Conservation (phyloP, 2,888 invertebrate genomes). For the Ashinkailepas kermadecensis region DNA sequence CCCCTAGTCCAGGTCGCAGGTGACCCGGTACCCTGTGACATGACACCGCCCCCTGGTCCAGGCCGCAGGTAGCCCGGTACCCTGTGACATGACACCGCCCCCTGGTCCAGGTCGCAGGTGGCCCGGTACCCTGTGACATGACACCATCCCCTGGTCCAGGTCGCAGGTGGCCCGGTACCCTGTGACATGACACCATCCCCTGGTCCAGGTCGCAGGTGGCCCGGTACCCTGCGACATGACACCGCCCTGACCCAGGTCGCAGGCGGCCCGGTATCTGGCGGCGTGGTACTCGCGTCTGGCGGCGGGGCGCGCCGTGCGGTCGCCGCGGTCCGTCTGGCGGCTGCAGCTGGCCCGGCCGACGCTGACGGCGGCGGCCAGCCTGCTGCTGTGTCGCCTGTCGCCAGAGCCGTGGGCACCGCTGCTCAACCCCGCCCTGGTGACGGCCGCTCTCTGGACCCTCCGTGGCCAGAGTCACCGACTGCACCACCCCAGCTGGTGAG, state of each 20-base stretch:
- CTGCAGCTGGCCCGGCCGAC: neutral
- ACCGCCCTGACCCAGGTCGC: too few relatives aligned
- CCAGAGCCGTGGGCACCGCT: neutral
- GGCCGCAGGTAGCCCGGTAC: too few relatives aligned
- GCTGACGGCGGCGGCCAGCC: neutral
- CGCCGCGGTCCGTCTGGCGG: neutral
- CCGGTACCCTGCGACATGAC: neutral
- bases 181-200: too few relatives aligned
- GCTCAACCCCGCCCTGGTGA: neutral
- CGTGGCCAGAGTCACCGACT: conserved; percentile 8
- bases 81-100: too few relatives aligned
- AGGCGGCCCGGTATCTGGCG: neutral
- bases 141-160: too few relatives aligned
- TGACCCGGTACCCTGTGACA: too few relatives aligned
- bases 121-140: too few relatives aligned
- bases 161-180: too few relatives aligned
- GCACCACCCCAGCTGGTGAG: conserved; percentile 9
- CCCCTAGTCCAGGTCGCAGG: too few relatives aligned
- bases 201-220: too few relatives aligned
- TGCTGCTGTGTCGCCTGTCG: neutral
- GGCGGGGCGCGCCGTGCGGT: neutral
- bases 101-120: too few relatives aligned
- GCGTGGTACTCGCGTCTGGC: neutral
- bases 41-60: too few relatives aligned
- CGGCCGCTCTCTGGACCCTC: neutral